Evolutionary conservation across 2,797 vertebrate species (phyloP).

Genomic region (Hafferia zeledoni): DNA sequence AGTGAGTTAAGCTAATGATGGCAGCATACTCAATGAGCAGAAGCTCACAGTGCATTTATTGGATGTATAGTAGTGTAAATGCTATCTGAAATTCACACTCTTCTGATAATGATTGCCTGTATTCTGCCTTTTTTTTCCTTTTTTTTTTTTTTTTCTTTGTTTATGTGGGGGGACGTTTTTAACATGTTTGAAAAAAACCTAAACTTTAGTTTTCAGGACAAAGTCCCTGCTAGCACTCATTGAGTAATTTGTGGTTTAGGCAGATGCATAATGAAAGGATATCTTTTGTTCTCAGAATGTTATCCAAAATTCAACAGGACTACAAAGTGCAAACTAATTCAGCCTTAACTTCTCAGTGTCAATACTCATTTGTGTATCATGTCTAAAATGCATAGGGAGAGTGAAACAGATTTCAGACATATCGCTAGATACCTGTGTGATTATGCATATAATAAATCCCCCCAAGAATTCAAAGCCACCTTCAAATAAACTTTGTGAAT

Average conservation of each 20-base stretch:
- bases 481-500: background rate
- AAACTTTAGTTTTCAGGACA: background rate
- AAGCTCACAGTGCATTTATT: background rate
- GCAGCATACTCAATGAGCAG: background rate
- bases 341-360: background rate
- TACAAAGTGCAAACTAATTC: background rate
- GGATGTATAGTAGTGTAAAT: background rate
- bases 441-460: background rate
- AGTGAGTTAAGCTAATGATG: background rate
- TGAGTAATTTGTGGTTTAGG: background rate
- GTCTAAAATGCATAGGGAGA: background rate
- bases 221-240: background rate
- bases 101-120: background rate
- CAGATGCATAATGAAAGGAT: background rate
- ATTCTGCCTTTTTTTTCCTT: background rate
- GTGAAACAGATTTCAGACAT: background rate
- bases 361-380: background rate
- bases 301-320: background rate
- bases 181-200: background rate
- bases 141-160: background rate
- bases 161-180: background rate
- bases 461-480: background rate
- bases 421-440: background rate
- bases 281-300: background rate
- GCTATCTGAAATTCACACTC: background rate